Percentiles rank a stretch among this genome's conserved stretches.
These are phyloP conservation scores for Xiphorhynchus elegans DNA, from an alignment of 2,113 vertebrate species.

Conservation along the genomic window DNA sequence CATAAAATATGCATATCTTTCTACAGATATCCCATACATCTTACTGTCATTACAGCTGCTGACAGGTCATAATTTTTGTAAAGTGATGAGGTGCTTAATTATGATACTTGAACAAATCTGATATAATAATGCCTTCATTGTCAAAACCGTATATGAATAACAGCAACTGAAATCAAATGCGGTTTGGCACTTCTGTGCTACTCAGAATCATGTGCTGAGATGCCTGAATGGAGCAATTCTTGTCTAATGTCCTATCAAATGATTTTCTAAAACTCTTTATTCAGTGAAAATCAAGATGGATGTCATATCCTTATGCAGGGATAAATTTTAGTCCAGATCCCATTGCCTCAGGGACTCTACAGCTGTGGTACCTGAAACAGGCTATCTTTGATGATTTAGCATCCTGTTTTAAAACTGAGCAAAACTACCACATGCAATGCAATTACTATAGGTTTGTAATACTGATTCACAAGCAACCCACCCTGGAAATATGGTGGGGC, in stretches of 20 bases:
- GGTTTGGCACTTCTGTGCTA: neutral
- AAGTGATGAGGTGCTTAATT: neutral
- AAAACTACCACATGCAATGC: neutral
- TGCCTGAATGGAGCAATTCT: neutral
- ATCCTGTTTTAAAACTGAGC: neutral
- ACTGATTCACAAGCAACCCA: neutral
- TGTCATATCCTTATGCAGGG: neutral
- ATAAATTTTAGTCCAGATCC: neutral
- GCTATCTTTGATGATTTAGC: neutral
- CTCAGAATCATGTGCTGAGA: neutral
- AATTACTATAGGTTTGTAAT: neutral
- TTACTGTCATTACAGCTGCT: neutral
- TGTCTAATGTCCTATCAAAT: neutral
- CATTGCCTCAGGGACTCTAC: neutral
- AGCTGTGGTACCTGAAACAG: neutral
- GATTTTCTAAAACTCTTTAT: neutral
- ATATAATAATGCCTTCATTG: neutral
- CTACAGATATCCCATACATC: neutral
- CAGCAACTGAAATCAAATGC: neutral
- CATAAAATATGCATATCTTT: neutral
- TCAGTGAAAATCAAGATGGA: conserved; percentile 11
- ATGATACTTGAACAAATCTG: neutral
- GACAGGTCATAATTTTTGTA: neutral
- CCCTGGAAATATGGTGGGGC: neutral
- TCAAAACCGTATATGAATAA: neutral